Conservation (phyloP, 1,140 invertebrate species). For the Ruditapes philippinarum region DNA sequence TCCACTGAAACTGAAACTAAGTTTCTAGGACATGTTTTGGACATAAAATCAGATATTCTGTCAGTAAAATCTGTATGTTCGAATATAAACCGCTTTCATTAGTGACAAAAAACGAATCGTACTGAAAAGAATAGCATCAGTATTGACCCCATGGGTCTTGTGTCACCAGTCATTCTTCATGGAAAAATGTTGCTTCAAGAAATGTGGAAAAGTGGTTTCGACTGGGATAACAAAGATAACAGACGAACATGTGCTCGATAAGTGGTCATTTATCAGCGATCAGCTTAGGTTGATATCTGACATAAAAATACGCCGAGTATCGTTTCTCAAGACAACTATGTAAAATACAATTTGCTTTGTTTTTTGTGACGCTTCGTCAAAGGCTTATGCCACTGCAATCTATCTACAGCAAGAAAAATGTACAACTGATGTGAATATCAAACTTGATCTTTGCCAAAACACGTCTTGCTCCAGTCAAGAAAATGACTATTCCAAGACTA, state of each 20-base stretch:
- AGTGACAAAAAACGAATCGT: neutral
- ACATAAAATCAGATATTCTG: neutral
- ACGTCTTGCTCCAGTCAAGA: constrained; percentile 16
- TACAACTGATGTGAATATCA: neutral
- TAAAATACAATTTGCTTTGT: neutral
- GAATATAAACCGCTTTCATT: neutral
- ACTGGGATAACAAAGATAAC: neutral
- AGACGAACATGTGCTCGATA: neutral
- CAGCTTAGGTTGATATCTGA: neutral
- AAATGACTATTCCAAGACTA: constrained; percentile 35
- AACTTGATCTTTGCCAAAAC: neutral
- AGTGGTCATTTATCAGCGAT: neutral
- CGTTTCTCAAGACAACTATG: neutral
- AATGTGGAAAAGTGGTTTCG: neutral
- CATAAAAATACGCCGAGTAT: no score
- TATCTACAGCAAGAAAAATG: neutral
- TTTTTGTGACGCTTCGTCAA: constrained; percentile 8
- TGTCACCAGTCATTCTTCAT: neutral
- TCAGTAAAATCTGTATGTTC: neutral
- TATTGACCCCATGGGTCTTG: neutral
- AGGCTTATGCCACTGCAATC: neutral
- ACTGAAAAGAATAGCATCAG: neutral
- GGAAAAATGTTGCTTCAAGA: neutral
- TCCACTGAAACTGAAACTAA: neutral
- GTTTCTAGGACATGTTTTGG: neutral